Conservation (phyloP, 2,888 invertebrate genomes). For the Tetramorium bicarinatum region DNA sequence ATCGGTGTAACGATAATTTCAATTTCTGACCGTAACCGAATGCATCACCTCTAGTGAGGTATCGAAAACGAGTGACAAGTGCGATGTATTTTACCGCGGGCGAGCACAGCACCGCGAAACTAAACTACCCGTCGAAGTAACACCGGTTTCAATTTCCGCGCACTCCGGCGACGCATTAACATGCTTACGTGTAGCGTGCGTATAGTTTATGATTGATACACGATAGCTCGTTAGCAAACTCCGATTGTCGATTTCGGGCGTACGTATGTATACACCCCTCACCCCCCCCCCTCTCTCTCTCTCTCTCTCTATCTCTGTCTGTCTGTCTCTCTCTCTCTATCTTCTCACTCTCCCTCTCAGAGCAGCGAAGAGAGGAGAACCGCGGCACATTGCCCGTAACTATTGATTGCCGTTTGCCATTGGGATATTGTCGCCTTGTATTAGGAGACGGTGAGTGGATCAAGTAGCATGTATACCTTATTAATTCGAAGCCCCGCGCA, state of each 20-base stretch:
- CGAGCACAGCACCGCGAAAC: neutral
- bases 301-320: neutral
- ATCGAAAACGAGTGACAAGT: neutral
- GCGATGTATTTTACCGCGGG: neutral
- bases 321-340: too few species aligned
- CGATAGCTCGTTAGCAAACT: conserved; percentile 38
- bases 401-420: conserved; percentile 43
- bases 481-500: conserved; percentile 49
- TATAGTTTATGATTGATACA: conserved; percentile 39
- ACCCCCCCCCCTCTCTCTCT: neutral
- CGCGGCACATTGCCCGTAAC: conserved; percentile 19
- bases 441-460: conserved; percentile 57
- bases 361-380: conserved; percentile 13
- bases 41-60: neutral
- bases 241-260: conserved; percentile 43
- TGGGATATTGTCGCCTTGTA: conserved; percentile 43
- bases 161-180: neutral
- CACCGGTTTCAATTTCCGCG: conserved; percentile 24
- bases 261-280: neutral
- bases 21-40: neutral
- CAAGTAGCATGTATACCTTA: conserved; percentile 44
- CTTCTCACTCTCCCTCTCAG: neutral
- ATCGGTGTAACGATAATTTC: neutral
- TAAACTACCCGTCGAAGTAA: conserved; percentile 11
- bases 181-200: conserved; percentile 32